Evolutionary conservation across 2,888 invertebrate species (phyloP), one percentile per base, ranked within the genome.

Genomic region (Melanargia galathea): DNA sequence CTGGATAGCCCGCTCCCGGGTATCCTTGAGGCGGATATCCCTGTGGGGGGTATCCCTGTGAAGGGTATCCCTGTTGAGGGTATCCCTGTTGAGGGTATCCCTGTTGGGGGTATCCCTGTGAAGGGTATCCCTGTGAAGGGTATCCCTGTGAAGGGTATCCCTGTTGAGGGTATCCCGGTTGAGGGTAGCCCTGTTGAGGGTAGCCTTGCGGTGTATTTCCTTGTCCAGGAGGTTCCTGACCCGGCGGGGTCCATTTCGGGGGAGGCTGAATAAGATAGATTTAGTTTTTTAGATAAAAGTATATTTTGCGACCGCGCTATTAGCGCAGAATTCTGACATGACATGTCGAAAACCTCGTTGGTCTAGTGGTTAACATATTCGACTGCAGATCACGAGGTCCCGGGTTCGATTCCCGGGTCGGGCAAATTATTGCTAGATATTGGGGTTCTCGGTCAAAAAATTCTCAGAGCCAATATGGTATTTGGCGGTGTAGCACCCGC

Each of bases 31-130:
- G 30, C 30, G 30, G 52, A 20, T 52, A 67, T 0, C 70, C 69
- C 3, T 68, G 70, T 1, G 63, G 70, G 0, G 63, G 70, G 8
- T 69, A 71, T 0, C 71, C 70, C 20, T 66, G 70, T 0, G 51
- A 67, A 16, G 59, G 67, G 8, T 67, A 67, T 1, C 67, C 65
- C 4, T 63, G 66, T 2, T 38, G 56, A 2, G 26, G 54, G 35
- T 66, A 68, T 0, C 64, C 67, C 3, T 63, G 67, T 1, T 46
- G 51, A 6, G 30, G 52, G 35, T 52, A 67, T 0, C 70, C 69
- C 3, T 68, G 70, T 1, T 62, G 70, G 0, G 63, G 70, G 8
- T 69, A 71, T 0, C 71, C 70, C 20, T 66, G 70, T 0, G 51
- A 67, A 16, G 59, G 67, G 8, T 67, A 67, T 1, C 67, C 65